Evolutionary conservation across 2,888 invertebrate species (phyloP).

Genomic region (Microctonus aethiopoides): DNA sequence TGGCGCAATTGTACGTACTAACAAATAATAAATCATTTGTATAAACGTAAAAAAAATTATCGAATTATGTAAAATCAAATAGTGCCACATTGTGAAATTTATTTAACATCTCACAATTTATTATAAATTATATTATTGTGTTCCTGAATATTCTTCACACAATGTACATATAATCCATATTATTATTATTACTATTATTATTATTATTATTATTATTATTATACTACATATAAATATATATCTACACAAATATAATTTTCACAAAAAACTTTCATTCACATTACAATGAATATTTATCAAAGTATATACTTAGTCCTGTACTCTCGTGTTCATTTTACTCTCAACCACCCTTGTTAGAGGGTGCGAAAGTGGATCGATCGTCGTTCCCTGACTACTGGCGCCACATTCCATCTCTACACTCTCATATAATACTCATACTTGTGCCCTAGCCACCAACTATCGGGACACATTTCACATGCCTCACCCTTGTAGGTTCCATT

Average conservation of each 20-base stretch:
- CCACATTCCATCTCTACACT: constrained; percentile 10
- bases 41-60: constrained; percentile 30
- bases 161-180: too few species aligned
- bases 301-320: background rate
- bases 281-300: too few species aligned
- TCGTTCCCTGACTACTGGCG: constrained; percentile 10
- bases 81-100: too few species aligned
- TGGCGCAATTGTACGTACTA: constrained; percentile 61
- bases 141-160: too few species aligned
- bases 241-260: too few species aligned
- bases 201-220: too few species aligned
- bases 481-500: constrained; percentile 7
- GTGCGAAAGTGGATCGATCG: constrained; percentile 12
- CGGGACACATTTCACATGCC: background rate
- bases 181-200: too few species aligned
- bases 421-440: background rate
- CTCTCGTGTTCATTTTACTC: background rate
- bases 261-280: too few species aligned
- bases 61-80: background rate
- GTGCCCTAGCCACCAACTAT: constrained; percentile 1
- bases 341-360: background rate
- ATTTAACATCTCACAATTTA: too few species aligned
- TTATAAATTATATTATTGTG: too few species aligned
- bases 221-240: too few species aligned
- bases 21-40: constrained; percentile 55